A percentile compares a stretch with the other conserved stretches of the same genome.
phyloP scores from a whole-genome alignment of 2,113 vertebrate genomes.

The Hylia prasina region DNA sequence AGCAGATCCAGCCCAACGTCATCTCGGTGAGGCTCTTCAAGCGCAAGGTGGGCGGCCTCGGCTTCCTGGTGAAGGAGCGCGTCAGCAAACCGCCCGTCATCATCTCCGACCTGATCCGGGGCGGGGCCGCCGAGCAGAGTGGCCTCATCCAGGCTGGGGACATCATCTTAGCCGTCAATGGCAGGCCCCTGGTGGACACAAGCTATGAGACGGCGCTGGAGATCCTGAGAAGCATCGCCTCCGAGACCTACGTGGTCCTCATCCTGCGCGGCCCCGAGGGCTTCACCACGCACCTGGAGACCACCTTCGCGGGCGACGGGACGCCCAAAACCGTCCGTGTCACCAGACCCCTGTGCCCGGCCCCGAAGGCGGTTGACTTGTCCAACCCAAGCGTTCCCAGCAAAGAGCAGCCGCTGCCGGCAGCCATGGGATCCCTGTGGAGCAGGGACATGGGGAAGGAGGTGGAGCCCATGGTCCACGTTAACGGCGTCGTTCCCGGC shows the following conservation, averaged over 20 bases:
- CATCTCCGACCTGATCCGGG: slow-evolving; percentile 92
- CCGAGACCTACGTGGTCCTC: slow-evolving; percentile 92
- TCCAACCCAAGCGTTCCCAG: slow-evolving; percentile 66
- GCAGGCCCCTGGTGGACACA: slow-evolving; percentile 90
- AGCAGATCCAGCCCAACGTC: slow-evolving; percentile 96
- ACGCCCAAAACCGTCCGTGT: slow-evolving; percentile 88
- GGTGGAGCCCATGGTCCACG: slow-evolving; percentile 27
- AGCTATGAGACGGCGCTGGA: slow-evolving; percentile 90
- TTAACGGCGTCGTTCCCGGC: slow-evolving; percentile 61
- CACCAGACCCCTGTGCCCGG: slow-evolving; percentile 79
- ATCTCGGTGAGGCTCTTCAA: slow-evolving; percentile 96
- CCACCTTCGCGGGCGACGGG: slow-evolving; percentile 89
- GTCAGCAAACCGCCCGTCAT: slow-evolving; percentile 92
- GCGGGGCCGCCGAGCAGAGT: slow-evolving; percentile 92
- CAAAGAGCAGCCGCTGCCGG: slow-evolving; percentile 76
- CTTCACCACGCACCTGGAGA: slow-evolving; percentile 96
- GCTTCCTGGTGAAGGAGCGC: slow-evolving; percentile 94
- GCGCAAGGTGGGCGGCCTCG: slow-evolving; percentile 91
- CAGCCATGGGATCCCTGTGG: slow-evolving; percentile 71
- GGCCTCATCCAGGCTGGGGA: slow-evolving; percentile 95
- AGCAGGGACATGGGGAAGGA: slow-evolving; percentile 56
- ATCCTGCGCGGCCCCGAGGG: slow-evolving; percentile 94
- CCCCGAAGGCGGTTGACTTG: slow-evolving; percentile 74
- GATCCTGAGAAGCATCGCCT: slow-evolving; percentile 86
- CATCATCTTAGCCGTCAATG: slow-evolving; percentile 93